Evolutionary conservation across 2,888 invertebrate genomes (phyloP), one percentile per base, ranked within the genome.

Genomic region (Geotrupes spiniger): DNA sequence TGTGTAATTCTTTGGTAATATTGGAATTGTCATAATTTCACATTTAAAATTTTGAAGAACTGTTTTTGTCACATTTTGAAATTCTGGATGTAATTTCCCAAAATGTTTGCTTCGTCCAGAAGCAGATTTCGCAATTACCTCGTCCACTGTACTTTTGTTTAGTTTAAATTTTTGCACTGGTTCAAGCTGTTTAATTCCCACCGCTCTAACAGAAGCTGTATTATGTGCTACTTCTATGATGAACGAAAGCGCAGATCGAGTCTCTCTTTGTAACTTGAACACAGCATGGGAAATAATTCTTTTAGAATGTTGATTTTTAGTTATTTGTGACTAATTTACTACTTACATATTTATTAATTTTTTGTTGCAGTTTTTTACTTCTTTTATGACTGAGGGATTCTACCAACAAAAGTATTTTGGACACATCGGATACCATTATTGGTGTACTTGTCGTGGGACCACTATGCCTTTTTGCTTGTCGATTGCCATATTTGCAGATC

Each of bases 341-440:
- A 74, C 76, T 74, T 71, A 83, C 84, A 60, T 81, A 83, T 55
- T 63, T 66, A 65, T 84, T 84, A 38, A 84, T 71, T 73, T 77
- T 80, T 14, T 73, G 73, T 67, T 84, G 82, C 15, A 83, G 65
- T 41, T 73, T 70, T 36, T 72, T 69, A 46, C 77, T 76, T 46
- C 62, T 68, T n/a, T 74, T 73, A 46, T 80, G 78, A 27, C 69
- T 73, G 4, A 83, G 68, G 54, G 68, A 74, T 69, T 79, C 77
- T 21, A 78, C 72, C 40, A 82, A 68, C 51, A 77, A 74, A 51
- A 82, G 64, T 53, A 82, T 73, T 68, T 78, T 78, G 5, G 77
- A 77, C 3, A 81, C 80, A 63, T 82, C 78, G 47, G 78, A 80
- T 31, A 73, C 66, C 63, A 76, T 72, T 33, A 81, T 68, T 48